Conservation (phyloP, 2,888 invertebrate species). For the Eilema depressum region DNA sequence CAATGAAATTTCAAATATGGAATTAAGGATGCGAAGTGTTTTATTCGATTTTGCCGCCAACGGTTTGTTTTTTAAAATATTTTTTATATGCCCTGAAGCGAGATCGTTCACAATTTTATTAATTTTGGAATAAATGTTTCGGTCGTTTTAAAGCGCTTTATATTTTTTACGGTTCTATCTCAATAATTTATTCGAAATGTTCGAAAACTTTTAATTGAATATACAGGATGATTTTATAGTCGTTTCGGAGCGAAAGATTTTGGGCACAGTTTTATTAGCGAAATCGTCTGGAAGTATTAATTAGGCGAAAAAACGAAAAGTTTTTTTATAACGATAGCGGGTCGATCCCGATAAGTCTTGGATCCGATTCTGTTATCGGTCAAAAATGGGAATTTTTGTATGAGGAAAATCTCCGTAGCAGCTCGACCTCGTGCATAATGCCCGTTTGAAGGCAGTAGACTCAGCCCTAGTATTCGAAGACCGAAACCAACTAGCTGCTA, state of each 20-base stretch:
- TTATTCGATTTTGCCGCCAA: conserved; percentile 33
- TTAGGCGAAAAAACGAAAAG: too few species aligned
- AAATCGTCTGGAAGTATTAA: too few species aligned
- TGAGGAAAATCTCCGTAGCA: not conserved
- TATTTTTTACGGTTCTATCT: not conserved
- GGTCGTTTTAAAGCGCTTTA: not conserved
- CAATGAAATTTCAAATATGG: conserved; percentile 42
- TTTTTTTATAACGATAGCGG: not conserved
- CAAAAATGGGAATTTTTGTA: not conserved
- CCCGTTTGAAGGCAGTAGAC: not conserved
- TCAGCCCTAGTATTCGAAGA: not conserved
- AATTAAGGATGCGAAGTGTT: conserved; percentile 27
- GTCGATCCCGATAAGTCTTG: not conserved
- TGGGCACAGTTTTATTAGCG: too few species aligned
- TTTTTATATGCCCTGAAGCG: not conserved
- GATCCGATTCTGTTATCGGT: not conserved
- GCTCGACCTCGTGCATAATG: too few species aligned
- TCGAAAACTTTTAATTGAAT: not conserved
- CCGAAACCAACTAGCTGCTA: not conserved
- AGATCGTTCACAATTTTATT: not conserved
- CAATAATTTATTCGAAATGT: not conserved
- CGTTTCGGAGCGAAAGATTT: too few species aligned
- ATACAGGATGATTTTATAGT: not conserved
- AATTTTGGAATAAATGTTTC: not conserved
- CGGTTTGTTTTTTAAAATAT: conserved; percentile 6